Evolutionary conservation across 2,113 vertebrate genomes (phyloP), one percentile per base, ranked within the genome.

Genomic region (Pavo muticus): DNA sequence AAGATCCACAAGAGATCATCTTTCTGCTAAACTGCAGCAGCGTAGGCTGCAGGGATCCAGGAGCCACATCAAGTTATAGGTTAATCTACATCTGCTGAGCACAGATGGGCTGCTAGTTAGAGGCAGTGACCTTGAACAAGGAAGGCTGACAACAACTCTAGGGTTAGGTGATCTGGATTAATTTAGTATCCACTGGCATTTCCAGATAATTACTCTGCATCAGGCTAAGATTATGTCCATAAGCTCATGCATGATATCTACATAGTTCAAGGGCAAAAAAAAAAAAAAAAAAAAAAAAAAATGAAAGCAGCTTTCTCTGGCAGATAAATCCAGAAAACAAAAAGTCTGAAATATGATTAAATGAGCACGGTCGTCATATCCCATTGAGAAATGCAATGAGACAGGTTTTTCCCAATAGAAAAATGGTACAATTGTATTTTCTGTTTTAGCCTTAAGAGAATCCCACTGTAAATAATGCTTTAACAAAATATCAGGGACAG

Each of bases 161-260:
- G 18, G 59, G 11, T 40, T 23, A 56, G 82, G 87, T 77, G 90
- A 87, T 40, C 29, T 4, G 8, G 79, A 95, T 95, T 95, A 93
- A 94, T 74, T 90, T 52, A 60, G 35, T 48, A 70, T 81, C 74
- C 91, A 71, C 68, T 74, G 75, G 56, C 69, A 88, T 94, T 96
- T 94, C 75, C 82, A 95, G 93, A 91, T 88, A 90, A 96, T 91
- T 95, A 90, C 83, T 93, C 79, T 74, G 95, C 79, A 91, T 92
- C 92, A 95, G 60, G 65, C 76, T 89, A 80, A 95, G 87, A 96
- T 96, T 86, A 93, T 91, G 90, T 88, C 92, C 79, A 78, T 91
- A 95, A 94, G 64, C 78, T 93, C 48, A 3, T 47, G 64, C 23
- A 61, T 10, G 45, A 94, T 94, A 91, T 80, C 94, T 84, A 56